phyloP scores from a whole-genome alignment of 2,797 vertebrate species.

The Neostethus bicornis region DNA sequence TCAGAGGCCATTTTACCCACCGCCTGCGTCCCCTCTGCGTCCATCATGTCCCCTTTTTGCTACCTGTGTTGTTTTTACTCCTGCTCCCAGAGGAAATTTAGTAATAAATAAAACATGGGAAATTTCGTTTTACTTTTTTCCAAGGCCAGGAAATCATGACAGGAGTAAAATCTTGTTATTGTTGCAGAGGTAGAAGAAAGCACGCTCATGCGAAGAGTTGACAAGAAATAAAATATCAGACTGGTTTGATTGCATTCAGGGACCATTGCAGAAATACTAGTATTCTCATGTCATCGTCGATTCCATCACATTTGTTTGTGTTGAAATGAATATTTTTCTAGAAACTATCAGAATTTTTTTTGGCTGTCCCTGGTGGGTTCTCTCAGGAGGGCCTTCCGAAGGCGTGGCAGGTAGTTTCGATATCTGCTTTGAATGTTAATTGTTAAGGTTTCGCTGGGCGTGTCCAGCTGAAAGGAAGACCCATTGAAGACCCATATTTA shows the following conservation, averaged over 20 bases:
- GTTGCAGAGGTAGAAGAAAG: constrained; percentile 22
- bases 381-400: too few relatives aligned
- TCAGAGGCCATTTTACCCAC: constrained; percentile 59
- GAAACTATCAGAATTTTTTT: too few relatives aligned
- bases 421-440: too few relatives aligned
- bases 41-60: constrained; percentile 52
- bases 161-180: constrained; percentile 60
- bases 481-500: too few relatives aligned
- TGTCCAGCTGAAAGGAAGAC: too few relatives aligned
- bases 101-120: constrained; percentile 64
- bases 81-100: constrained; percentile 61
- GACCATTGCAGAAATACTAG: constrained; percentile 27
- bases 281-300: constrained; percentile 24
- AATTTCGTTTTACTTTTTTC: neutral
- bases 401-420: too few relatives aligned
- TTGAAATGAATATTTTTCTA: constrained; percentile 22
- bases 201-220: constrained; percentile 39
- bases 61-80: constrained; percentile 65
- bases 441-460: too few relatives aligned
- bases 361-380: too few relatives aligned
- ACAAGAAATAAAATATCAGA: constrained; percentile 20
- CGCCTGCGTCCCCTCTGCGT: constrained; percentile 51
- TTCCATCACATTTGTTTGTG: constrained; percentile 37
- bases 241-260: constrained; percentile 34
- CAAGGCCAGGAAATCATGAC: constrained; percentile 27